Evolutionary conservation across 2,113 vertebrate genomes (phyloP), one percentile per base, ranked within the genome.

Genomic region (Nymphicus hollandicus): DNA sequence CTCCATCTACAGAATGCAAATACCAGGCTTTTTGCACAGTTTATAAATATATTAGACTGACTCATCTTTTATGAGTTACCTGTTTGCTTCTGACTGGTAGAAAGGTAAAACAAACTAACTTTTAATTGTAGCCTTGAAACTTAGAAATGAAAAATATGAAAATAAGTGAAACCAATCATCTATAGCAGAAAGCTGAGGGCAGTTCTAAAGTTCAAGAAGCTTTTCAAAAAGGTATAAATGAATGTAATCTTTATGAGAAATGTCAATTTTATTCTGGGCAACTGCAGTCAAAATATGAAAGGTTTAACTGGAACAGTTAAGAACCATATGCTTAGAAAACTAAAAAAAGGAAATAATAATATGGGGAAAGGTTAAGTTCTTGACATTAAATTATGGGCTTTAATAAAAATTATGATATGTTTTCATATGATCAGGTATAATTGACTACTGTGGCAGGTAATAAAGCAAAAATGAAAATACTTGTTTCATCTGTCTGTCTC

Each of bases 161-260:
- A 95, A 90, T 27, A 94, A 55, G 39, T 55, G 71, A 95, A 97
- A 96, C 28, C 53, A 95, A 97, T 71, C 17, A 89, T 81, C 90
- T 92, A 37, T 71, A 87, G 33, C 52, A 96, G 65, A 97, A 97
- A 96, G 69, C 79, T 96, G 85, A 98, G 89, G 95, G 96, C 89
- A 97, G 91, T 84, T 96, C 92, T 93, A 95, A 97, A 98, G 96
- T 97, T 98, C 92, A 97, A 97, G 93, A 94, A 95, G 60, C 56
- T 97, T 98, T 97, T 96, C 55, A 91, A 18, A 94, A 96, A 83
- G 41, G 33, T 83, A 91, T n/a, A 96, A 97, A 97, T 95, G 43
- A 96, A 91, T 88, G 65, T 60, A 97, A 95, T 95, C 58, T 95
- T 97, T 92, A 93, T 92, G 66, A 81, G 63, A 98, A 97, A 98